Evolutionary conservation across 2,797 vertebrate genomes (phyloP), one percentile per base, ranked within the genome.

Genomic region (Brotula barbata): DNA sequence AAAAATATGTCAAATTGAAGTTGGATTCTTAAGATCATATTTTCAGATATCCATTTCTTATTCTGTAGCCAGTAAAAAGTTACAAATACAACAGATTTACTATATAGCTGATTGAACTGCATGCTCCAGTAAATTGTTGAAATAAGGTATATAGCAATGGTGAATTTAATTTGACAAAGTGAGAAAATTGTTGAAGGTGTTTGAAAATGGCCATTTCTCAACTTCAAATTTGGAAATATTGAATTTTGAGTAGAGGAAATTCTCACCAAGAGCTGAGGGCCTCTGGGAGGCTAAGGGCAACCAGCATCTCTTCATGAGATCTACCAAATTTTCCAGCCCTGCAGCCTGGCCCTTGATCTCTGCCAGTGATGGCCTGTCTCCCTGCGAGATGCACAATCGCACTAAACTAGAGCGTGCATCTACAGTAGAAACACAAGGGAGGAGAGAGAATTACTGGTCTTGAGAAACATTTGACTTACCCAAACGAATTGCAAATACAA

Each of bases 221-320:
- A n/a, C 2, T 37, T 48, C 46, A 28, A 28, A 28, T 28, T n/a
- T n/a, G n/a, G n/a, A n/a, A n/a, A n/a, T n/a, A n/a, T n/a, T n/a
- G n/a, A n/a, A n/a, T n/a, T n/a, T n/a, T 50, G 15, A 41, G 22
- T 5, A 5, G 41, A 34, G 22, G 2, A 0, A 17, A 31, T 45
- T 34, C 81, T 79, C 48, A 92, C 91, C 40, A 0, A 20, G 25
- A 8, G 90, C 83, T 0, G 54, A 7, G 0, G 90, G 90, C 23
- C 91, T 85, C 3, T 39, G 0, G 1, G 1, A 0, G 31, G 75
- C 58, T 2, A 5, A 41, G 0, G 6, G 0, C 2, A 52, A 5
- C 91, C 91, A 92, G 61, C 91, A 91, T 16, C 3, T 31, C 31
- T 28, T 2, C 83, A 92, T 91, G 51, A 92, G 84, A 0, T 57